Percentiles rank a stretch among this genome's conserved stretches.
Conservation (phyloP, 2,113 vertebrate species). For the Tinamus guttatus region DNA sequence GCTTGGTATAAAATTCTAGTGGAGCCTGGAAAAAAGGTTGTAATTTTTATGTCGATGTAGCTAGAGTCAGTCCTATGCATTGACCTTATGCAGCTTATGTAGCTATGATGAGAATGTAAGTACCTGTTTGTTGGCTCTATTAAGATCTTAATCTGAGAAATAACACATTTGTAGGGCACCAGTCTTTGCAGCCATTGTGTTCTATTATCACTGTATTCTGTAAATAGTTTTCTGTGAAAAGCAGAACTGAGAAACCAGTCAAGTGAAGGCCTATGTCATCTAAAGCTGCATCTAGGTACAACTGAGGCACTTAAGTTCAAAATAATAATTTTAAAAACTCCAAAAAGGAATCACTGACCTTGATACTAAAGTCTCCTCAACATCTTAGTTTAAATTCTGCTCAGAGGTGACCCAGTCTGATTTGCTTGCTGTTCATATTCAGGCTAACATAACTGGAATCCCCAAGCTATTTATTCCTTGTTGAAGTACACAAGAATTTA, state of each 20-base stretch:
- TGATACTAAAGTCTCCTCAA: neutral
- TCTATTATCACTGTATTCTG: neutral
- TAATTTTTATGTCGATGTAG: neutral
- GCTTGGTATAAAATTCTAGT: neutral
- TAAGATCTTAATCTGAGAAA: neutral
- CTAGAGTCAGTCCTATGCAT: neutral
- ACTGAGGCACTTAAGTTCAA: neutral
- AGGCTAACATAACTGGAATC: neutral
- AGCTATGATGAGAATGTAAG: neutral
- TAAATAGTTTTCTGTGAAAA: neutral
- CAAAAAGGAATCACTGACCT: neutral
- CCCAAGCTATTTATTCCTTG: neutral
- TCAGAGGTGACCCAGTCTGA: neutral
- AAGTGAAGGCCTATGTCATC: neutral
- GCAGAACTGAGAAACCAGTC: neutral
- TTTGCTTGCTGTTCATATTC: neutral
- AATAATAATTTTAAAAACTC: neutral
- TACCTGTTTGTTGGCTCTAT: neutral
- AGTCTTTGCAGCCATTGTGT: neutral
- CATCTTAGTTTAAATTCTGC: neutral
- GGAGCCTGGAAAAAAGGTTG: neutral
- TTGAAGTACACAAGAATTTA: neutral
- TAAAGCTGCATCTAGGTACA: neutral
- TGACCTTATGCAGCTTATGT: rapidly evolving
- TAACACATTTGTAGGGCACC: neutral